Evolutionary conservation across 2,888 invertebrate species (phyloP), one percentile per base, ranked within the genome.

Genomic region (Clostera curtula): DNA sequence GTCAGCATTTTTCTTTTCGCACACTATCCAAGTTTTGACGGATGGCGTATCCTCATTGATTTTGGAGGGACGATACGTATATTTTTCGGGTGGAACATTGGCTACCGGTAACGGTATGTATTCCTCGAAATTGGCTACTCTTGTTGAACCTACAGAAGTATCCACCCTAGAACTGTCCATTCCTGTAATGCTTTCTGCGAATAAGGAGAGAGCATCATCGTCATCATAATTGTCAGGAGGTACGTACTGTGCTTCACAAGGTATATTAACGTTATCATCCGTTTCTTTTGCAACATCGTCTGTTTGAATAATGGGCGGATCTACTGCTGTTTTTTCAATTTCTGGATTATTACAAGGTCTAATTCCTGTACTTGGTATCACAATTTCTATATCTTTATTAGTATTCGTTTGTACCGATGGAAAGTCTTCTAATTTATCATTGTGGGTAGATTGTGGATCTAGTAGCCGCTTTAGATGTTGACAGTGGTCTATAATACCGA

Each of bases 151-250:
- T 1, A 32, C 23, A 1, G 55, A 42, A 27, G 41, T 49, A 18
- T 48, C 59, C 2, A 34, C 35, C 31, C 40, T 49, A 7, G 51
- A 49, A 2, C 68, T 54, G 24, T 77, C 80, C n/a, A 71, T 48
- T 2, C 58, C 68, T 1, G 67, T 63, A n/a, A 80, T 49, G 36
- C 80, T 80, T 43, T 75, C 79, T 7, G 80, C 80, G 35, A 49
- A 82, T 2, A 83, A 27, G 5, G 82, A 82, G 8, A 80, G 38
- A 0, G 75, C 61, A 24, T 80, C 80, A 8, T 75, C 77, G 7
- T 77, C 75, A 13, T 51, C 43, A 11, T 46, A 44, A 3, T 50
- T 34, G 2, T 59, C 58, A 9, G 37, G 42, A 0, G 42, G 16
- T 2, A 17, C 16, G 16, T 45, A 39, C 3, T 29, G 31, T 9